These are phyloP conservation scores for Camponotus fellah DNA, from an alignment of 2,888 invertebrate species.

Conservation along the genomic window DNA sequence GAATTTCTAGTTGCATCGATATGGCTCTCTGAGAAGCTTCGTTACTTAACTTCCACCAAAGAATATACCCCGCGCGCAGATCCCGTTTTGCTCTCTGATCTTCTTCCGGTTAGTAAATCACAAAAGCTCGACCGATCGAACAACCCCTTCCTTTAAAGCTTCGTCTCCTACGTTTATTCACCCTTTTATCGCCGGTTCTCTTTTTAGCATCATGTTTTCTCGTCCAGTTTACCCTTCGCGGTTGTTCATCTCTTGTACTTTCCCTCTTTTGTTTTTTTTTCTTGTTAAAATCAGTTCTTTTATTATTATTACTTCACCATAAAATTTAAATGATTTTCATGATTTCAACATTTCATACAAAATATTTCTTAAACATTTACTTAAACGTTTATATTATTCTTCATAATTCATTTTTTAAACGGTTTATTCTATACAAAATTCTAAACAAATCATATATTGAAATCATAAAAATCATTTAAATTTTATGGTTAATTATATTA, in stretches of 20 bases:
- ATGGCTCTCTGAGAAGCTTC: constrained; percentile 39
- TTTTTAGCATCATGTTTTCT: constrained; percentile 25
- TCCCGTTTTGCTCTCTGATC: constrained; percentile 55
- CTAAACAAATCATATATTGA: background rate
- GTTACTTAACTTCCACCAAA: constrained; percentile 64
- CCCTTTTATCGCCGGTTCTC: constrained; percentile 43
- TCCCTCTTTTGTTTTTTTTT: background rate
- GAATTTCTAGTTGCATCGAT: constrained; percentile 14
- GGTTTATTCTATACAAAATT: background rate
- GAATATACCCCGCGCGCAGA: constrained; percentile 27
- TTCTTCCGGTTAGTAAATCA: constrained; percentile 60
- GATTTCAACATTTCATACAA: background rate
- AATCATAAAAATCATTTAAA: background rate
- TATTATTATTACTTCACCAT: background rate
- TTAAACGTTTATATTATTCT: background rate
- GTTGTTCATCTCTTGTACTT: background rate
- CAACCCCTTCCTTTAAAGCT: constrained; percentile 40
- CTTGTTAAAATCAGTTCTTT: background rate
- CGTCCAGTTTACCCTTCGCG: background rate
- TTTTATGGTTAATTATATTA: background rate
- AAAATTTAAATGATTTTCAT: background rate
- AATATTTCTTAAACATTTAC: background rate
- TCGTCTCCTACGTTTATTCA: constrained; percentile 53
- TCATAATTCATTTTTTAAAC: background rate
- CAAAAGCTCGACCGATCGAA: constrained; percentile 60